phyloP scores from a whole-genome alignment of 2,888 invertebrate species.

The Opisthograptis luteolata region DNA sequence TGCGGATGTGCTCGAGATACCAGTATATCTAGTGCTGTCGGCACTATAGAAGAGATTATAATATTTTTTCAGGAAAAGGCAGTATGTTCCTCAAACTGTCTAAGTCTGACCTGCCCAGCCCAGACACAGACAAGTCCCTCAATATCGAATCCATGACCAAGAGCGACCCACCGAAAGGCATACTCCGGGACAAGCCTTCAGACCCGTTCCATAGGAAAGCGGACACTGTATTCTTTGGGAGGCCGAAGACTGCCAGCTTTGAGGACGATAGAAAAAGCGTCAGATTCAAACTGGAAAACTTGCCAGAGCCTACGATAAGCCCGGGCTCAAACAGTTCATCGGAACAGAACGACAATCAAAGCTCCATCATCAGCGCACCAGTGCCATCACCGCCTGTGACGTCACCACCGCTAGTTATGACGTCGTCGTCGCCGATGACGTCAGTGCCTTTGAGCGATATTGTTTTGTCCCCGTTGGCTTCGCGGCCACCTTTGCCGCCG shows the following conservation, averaged over 20 bases:
- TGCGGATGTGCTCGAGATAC: too few relatives aligned
- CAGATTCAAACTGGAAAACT: constrained; percentile 70
- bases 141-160: constrained; percentile 70
- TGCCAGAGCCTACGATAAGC: constrained; percentile 73
- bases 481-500: constrained; percentile 70
- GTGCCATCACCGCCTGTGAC: constrained; percentile 38
- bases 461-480: constrained; percentile 60
- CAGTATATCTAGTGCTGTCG: too few relatives aligned
- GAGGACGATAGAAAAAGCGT: constrained; percentile 92
- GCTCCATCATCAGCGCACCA: constrained; percentile 71
- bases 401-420: constrained; percentile 34
- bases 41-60: too few relatives aligned
- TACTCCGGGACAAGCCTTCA: constrained; percentile 85
- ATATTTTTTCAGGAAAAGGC: constrained; percentile 68
- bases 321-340: constrained; percentile 80
- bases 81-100: constrained; percentile 69
- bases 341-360: constrained; percentile 75
- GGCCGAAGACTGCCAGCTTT: constrained; percentile 68
- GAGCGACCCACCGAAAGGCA: constrained; percentile 84
- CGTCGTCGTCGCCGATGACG: constrained; percentile 37
- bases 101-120: constrained; percentile 73
- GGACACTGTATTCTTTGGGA: constrained; percentile 55
- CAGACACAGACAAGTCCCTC: constrained; percentile 74
- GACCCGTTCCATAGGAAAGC: constrained; percentile 58
- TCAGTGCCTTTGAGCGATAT: constrained; percentile 43